Evolutionary conservation across 2,888 invertebrate genomes (phyloP).

Genomic region (Drosophila algonquin): DNA sequence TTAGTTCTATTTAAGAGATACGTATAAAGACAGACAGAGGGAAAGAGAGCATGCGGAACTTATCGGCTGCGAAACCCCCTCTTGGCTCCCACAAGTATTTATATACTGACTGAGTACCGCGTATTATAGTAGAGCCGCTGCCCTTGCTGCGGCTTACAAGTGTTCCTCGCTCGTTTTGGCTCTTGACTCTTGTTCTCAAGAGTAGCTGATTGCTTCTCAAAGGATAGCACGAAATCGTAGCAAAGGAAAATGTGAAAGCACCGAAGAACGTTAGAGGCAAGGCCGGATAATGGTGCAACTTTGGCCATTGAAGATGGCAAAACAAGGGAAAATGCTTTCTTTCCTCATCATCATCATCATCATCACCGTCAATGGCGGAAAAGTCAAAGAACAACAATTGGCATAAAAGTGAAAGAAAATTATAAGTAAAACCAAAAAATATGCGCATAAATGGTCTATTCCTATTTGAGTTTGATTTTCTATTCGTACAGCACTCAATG

Average conservation of each 20-base stretch:
- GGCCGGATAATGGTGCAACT: conserved; percentile 57
- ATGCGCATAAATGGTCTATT: conserved; percentile 74
- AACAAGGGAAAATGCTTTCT: conserved; percentile 39
- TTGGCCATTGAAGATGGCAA: conserved; percentile 59
- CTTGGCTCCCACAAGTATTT: no score
- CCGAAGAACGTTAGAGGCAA: background rate
- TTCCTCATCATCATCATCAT: conserved; percentile 15
- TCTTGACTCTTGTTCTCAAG: conserved; percentile 7
- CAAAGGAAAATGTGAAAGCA: background rate
- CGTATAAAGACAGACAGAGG: no score
- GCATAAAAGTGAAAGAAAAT: conserved; percentile 51
- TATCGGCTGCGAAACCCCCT: no score
- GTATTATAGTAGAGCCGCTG: no score
- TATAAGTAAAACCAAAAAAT: conserved; percentile 61
- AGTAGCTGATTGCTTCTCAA: background rate
- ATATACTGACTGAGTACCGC: no score
- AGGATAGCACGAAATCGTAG: background rate
- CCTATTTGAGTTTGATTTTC: conserved; percentile 53
- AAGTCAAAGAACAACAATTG: conserved; percentile 24
- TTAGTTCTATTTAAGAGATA: no score
- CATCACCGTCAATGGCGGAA: background rate
- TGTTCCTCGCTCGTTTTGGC: background rate
- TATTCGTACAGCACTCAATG: conserved; percentile 37
- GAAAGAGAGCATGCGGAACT: no score
- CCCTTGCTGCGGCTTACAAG: no score